A percentile compares a stretch with the other conserved stretches of the same genome.
These are phyloP conservation scores for Psittacula cyanocephala DNA, from an alignment of 2,113 vertebrate genomes.

Conservation along the genomic window DNA sequence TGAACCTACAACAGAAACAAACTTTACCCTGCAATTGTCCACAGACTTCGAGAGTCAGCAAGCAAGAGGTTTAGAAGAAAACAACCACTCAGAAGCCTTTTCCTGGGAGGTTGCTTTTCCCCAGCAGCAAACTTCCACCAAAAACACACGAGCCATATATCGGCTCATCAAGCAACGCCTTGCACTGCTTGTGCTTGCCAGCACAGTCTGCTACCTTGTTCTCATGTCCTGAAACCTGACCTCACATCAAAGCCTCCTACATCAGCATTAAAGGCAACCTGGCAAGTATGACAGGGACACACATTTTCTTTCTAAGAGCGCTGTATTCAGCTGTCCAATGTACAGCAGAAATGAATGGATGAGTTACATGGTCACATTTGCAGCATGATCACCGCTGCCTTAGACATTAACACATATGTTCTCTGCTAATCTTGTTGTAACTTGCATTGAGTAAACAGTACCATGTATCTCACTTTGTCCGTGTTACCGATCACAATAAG, in stretches of 20 bases:
- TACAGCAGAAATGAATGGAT: not conserved
- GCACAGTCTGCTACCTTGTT: not conserved
- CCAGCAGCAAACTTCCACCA: not conserved
- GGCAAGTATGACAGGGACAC: not conserved
- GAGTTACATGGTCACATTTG: not conserved
- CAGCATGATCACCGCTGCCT: rapidly evolving
- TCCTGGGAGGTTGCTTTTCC: not conserved
- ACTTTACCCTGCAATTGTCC: not conserved
- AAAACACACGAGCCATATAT: rapidly evolving
- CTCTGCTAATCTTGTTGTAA: not conserved
- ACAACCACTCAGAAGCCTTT: not conserved
- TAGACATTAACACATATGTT: not conserved
- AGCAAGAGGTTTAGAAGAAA: not conserved
- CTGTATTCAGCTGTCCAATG: not conserved
- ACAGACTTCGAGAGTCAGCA: not conserved
- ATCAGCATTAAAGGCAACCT: not conserved
- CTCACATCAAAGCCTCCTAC: not conserved
- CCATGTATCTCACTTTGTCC: not conserved
- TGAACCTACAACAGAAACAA: not conserved
- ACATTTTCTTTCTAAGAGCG: not conserved
- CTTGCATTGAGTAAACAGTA: not conserved
- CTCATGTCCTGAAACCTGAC: not conserved
- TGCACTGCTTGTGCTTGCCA: not conserved
- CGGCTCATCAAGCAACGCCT: not conserved
- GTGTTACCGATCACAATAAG: not conserved